Percentiles rank a stretch among this genome's conserved stretches.
Evolutionary conservation across 2,797 vertebrate species (phyloP).

Genomic region (Tamandua tetradactyla): DNA sequence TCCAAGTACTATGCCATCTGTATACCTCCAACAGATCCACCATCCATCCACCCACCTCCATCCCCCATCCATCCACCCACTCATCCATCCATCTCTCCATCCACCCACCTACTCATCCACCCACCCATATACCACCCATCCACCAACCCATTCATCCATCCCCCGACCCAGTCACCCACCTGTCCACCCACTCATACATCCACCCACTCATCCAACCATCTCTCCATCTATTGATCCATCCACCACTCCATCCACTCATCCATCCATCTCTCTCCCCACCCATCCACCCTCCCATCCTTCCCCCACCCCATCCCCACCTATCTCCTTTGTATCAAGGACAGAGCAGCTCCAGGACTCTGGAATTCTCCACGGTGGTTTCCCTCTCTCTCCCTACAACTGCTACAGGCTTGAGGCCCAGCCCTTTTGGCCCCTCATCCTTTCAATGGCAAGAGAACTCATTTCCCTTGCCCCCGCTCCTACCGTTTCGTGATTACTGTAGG

Average conservation of each 20-base stretch:
- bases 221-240: too few relatives aligned
- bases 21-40: neutral
- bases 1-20: neutral
- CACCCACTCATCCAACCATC: too few relatives aligned
- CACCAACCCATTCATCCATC: too few relatives aligned
- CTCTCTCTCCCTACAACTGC: neutral
- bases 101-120: too few relatives aligned
- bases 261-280: neutral
- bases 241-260: neutral
- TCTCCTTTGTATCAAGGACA: neutral
- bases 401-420: neutral
- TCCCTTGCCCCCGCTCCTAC: fast-evolving
- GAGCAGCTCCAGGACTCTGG: neutral
- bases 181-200: neutral
- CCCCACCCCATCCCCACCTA: too few relatives aligned
- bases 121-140: too few relatives aligned
- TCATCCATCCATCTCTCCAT: neutral
- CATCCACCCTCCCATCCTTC: too few relatives aligned
- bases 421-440: neutral
- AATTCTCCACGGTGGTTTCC: fast-evolving
- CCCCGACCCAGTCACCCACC: too few relatives aligned
- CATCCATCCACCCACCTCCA: fast-evolving
- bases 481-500: neutral
- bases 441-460: neutral
- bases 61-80: too few relatives aligned